Conservation (phyloP, 2,888 invertebrate genomes). For the Polydrusus tereticollis region DNA sequence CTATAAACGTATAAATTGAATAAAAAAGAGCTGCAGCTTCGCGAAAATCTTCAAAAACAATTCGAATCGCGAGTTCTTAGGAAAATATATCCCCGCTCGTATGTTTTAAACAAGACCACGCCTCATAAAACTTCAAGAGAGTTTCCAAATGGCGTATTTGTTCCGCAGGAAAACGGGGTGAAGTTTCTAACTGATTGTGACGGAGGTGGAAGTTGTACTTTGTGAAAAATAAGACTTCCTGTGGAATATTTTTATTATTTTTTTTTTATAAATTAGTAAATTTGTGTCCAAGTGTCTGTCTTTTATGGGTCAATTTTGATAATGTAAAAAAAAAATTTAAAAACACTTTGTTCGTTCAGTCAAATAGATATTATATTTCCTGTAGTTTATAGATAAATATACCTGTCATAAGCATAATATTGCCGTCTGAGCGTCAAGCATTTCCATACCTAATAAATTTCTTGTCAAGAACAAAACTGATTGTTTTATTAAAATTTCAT, state of each 20-base stretch:
- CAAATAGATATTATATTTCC: no score
- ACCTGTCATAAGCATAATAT: no score
- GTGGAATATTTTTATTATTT: neutral
- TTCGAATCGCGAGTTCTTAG: neutral
- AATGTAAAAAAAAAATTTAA: no score
- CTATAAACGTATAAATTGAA: no score
- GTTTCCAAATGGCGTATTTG: constrained; percentile 8
- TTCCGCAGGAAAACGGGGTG: neutral
- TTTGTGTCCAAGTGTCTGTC: neutral
- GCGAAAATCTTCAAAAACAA: neutral
- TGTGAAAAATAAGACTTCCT: neutral
- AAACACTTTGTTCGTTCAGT: no score
- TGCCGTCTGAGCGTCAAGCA: neutral
- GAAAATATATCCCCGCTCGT: neutral
- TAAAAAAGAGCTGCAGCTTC: neutral
- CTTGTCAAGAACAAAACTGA: constrained; percentile 13
- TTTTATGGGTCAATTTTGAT: no score
- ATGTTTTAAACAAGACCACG: constrained; percentile 10
- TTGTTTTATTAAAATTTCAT: constrained; percentile 14
- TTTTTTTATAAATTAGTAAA: no score
- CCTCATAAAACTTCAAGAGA: constrained; percentile 3
- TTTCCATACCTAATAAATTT: constrained; percentile 9
- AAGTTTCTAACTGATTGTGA: constrained; percentile 11
- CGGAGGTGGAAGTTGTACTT: neutral
- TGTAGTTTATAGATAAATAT: no score